Evolutionary conservation across 1,140 invertebrate species (phyloP), one percentile per base, ranked within the genome.

Genomic region (Bradysia coprophila): DNA sequence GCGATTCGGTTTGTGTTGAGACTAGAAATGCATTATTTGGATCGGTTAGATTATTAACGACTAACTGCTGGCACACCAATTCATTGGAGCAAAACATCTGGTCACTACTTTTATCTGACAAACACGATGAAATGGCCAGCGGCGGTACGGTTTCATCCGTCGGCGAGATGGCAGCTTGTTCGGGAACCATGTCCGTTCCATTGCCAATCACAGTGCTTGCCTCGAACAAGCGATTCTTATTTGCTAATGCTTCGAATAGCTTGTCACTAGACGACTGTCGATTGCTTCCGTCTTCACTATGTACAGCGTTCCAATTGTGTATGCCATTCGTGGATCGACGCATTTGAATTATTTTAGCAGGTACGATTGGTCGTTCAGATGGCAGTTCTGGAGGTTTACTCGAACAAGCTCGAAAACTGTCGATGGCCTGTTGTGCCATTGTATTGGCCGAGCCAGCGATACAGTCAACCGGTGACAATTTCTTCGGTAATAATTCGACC

Each of bases 391-490:
- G 41, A 2, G 41, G 41, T 32, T 42, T 42, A 8, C 5, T 9
- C 19, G 20, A 32, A 19, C 11, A 32, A 19, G 41, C 41, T 13
- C 20, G 19, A 42, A 15, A 15, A 4, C 3, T 4, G 4, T 3
- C 4, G 3, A 42, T 31, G n/a, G 41, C 41, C 15, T 13, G 24
- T 15, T 42, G 22, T 49, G 55, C 55, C 3, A 55, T 46, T 21
- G 49, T 50, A 18, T 42, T 47, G 2, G 55, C 55, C 9, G 54
- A 50, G 16, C 55, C 55, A 21, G 41, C 44, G 5, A 57, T 47
- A 8, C 40, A 19, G 2, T 50, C 23, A 22, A 52, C 51, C 13
- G 13, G 50, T 50, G 18, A 20, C 19, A 24, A 20, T 5, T 6
- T 6, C n/a, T 36, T 16, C 5, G 9, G 5, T 6, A 6, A 15